phyloP scores from a whole-genome alignment of 2,888 invertebrate species.

The Xiphydria camelus region DNA sequence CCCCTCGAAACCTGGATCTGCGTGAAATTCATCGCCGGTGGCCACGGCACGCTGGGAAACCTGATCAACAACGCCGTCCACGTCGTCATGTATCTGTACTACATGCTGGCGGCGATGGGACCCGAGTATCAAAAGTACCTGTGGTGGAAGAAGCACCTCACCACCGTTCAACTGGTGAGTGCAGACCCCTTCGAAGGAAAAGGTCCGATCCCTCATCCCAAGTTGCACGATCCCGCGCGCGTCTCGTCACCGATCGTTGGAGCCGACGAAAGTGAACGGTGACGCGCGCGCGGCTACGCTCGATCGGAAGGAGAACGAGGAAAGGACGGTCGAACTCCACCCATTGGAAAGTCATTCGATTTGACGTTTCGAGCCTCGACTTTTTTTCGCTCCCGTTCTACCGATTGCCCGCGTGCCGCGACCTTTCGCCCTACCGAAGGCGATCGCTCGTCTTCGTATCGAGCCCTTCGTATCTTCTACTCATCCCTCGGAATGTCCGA shows the following conservation, averaged over 20 bases:
- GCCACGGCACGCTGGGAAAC: conserved; percentile 87
- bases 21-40: conserved; percentile 79
- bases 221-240: too few species aligned
- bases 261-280: conserved; percentile 28
- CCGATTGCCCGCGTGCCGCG: too few species aligned
- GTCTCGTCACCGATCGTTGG: conserved; percentile 23
- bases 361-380: too few species aligned
- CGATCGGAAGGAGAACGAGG: conserved; percentile 16
- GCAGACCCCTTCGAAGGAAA: too few species aligned
- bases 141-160: conserved; percentile 90
- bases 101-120: conserved; percentile 84
- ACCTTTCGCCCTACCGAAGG: too few species aligned
- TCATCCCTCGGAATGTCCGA: too few species aligned
- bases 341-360: too few species aligned
- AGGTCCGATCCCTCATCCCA: too few species aligned
- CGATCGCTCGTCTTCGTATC: too few species aligned
- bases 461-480: too few species aligned
- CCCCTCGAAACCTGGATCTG: conserved; percentile 79
- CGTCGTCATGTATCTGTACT: conserved; percentile 86
- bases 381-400: too few species aligned
- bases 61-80: conserved; percentile 85
- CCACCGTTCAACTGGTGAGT: conserved; percentile 80
- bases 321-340: conserved; percentile 10
- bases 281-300: conserved; percentile 6
- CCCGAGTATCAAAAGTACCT: conserved; percentile 83